Percentiles rank a stretch among this genome's conserved stretches.
phyloP scores from a whole-genome alignment of 2,797 vertebrate species.

The Anguilla marmorata region DNA sequence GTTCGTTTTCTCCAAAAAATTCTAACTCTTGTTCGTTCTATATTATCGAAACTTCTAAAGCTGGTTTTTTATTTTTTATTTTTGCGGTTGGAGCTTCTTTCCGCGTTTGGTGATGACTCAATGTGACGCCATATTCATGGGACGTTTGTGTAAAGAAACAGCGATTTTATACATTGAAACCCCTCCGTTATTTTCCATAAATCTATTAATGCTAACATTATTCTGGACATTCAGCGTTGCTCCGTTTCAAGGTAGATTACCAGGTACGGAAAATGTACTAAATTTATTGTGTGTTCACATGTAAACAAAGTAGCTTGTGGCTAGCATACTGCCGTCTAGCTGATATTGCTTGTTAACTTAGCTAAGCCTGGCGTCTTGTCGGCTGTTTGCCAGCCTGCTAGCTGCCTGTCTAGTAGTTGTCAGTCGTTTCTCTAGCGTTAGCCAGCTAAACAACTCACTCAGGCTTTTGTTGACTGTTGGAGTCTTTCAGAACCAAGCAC shows the following conservation, averaged over 20 bases:
- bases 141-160: constrained; percentile 28
- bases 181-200: constrained; percentile 8
- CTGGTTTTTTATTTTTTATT: too few relatives aligned
- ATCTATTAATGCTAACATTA: constrained; percentile 10
- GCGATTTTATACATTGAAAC: constrained; percentile 24
- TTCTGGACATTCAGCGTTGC: not conserved
- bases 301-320: constrained; percentile 5
- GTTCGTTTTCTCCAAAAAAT: too few relatives aligned
- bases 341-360: not conserved
- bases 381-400: not conserved
- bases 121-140: constrained; percentile 9
- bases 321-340: not conserved
- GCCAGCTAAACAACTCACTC: not conserved
- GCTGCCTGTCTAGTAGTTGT: not conserved
- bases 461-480: not conserved
- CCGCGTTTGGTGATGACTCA: constrained; percentile 1
- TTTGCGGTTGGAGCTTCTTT: too few relatives aligned
- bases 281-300: not conserved
- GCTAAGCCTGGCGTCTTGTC: not conserved
- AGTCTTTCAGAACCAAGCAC: not conserved
- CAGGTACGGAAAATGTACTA: not conserved
- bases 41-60: not conserved
- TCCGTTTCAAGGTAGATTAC: not conserved
- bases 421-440: not conserved
- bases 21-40: too few relatives aligned